These are phyloP conservation scores for Parazoanthus darwini DNA, from an alignment of 92 coral and sea anemone genomes.

Conservation along the genomic window DNA sequence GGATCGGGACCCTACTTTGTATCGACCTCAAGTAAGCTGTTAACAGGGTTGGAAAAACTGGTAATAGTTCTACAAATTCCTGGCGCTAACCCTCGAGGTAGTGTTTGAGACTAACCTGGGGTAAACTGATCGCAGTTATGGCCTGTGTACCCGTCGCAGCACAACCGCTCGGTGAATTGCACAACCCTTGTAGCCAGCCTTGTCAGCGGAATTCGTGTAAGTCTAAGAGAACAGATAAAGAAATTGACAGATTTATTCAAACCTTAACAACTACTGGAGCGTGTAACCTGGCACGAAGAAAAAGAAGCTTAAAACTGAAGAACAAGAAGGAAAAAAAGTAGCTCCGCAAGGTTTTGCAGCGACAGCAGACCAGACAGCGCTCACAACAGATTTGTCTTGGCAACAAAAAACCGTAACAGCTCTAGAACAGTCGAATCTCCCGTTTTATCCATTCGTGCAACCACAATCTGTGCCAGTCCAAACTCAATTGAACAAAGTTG, in stretches of 20 bases:
- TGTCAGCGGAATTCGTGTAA: constrained; percentile 44
- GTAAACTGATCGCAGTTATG: constrained; percentile 47
- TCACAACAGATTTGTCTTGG: background rate
- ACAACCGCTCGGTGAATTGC: constrained; percentile 46
- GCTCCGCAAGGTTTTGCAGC: background rate
- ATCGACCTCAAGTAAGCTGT: background rate
- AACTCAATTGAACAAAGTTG: background rate
- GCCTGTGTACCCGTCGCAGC: constrained; percentile 61
- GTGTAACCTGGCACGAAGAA: no score
- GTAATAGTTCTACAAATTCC: no score
- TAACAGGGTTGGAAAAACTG: background rate
- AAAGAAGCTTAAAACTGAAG: no score
- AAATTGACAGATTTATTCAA: no score
- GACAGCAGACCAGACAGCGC: background rate
- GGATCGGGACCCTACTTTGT: background rate
- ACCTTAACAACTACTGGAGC: no score
- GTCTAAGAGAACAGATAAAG: constrained; percentile 18
- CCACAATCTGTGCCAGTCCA: background rate
- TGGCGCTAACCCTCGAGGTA: no score
- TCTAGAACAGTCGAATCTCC: background rate
- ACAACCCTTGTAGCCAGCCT: constrained; percentile 44
- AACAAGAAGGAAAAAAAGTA: no score
- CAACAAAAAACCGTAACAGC: background rate
- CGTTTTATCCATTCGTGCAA: background rate
- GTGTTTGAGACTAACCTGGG: constrained; percentile 41